Percentiles rank a stretch among this genome's conserved stretches.
These are phyloP conservation scores for Saguinus imperator DNA, from an alignment of 2,113 vertebrate genomes.

Conservation along the genomic window DNA sequence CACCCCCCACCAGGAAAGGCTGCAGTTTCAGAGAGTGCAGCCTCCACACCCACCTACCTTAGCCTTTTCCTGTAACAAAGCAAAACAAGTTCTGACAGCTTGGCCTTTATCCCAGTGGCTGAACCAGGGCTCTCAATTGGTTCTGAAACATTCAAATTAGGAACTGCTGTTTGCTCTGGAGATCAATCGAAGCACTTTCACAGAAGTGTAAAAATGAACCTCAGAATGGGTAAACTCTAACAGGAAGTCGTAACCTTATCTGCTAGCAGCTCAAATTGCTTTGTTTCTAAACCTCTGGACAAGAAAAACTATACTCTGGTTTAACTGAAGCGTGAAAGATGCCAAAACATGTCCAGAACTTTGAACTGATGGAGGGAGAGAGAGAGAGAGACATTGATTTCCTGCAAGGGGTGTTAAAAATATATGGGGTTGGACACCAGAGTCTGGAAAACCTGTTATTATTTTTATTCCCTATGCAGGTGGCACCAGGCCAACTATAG, in stretches of 20 bases:
- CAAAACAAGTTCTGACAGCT: not conserved
- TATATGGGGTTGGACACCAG: not conserved
- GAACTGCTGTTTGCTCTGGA: not conserved
- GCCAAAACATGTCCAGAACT: not conserved
- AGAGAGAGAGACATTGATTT: not conserved
- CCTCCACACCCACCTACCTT: no score
- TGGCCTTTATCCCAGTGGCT: not conserved
- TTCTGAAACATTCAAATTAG: not conserved
- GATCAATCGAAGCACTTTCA: not conserved
- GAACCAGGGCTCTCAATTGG: not conserved
- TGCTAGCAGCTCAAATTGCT: not conserved
- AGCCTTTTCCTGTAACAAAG: no score
- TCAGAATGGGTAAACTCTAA: not conserved
- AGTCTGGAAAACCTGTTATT: no score
- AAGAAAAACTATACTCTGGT: not conserved
- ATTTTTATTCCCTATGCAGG: not conserved
- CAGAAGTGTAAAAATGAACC: not conserved
- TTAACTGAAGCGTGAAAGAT: not conserved
- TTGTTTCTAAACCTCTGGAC: not conserved
- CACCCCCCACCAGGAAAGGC: no score
- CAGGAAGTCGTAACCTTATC: not conserved
- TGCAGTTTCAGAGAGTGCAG: not conserved
- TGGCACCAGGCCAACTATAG: fast-evolving
- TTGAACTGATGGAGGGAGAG: not conserved
- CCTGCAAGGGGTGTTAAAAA: not conserved